Evolutionary conservation across 2,113 vertebrate genomes (phyloP).

Genomic region (Castor canadensis): DNA sequence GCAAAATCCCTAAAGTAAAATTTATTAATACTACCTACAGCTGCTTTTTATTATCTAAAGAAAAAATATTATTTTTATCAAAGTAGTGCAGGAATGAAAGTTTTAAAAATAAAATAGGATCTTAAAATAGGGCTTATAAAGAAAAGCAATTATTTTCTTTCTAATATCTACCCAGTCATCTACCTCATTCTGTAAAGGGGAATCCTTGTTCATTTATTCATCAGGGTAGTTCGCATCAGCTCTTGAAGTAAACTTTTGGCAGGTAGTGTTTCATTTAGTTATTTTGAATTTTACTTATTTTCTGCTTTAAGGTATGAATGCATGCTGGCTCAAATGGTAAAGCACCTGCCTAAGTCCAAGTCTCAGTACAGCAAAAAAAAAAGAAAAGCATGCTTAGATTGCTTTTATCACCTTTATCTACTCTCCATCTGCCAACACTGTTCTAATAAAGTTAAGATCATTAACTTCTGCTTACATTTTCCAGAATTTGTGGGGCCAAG

Average conservation of each 20-base stretch:
- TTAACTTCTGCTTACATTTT: conserved; percentile 9
- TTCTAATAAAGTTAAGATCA: not conserved
- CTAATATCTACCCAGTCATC: not conserved
- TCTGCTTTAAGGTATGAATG: no score
- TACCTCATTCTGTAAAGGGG: not conserved
- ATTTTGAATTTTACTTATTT: not conserved
- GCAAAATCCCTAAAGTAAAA: not conserved
- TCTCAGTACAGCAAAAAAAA: no score
- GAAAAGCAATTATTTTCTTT: not conserved
- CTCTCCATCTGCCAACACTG: not conserved
- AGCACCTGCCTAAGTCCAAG: no score
- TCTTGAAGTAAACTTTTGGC: not conserved
- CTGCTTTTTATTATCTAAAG: not conserved
- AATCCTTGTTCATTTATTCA: not conserved
- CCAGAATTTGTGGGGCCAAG: not conserved
- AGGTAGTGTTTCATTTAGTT: not conserved
- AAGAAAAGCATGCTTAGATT: no score
- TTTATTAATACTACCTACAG: not conserved
- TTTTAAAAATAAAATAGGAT: not conserved
- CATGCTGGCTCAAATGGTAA: no score
- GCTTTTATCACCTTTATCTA: not conserved
- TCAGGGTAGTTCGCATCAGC: not conserved
- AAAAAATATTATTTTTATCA: not conserved
- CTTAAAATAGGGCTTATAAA: not conserved
- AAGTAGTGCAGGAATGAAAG: not conserved